Base-by-base conservation (phyloP, 2,797 vertebrate genomes). In the Ciconia nigra region DNA sequence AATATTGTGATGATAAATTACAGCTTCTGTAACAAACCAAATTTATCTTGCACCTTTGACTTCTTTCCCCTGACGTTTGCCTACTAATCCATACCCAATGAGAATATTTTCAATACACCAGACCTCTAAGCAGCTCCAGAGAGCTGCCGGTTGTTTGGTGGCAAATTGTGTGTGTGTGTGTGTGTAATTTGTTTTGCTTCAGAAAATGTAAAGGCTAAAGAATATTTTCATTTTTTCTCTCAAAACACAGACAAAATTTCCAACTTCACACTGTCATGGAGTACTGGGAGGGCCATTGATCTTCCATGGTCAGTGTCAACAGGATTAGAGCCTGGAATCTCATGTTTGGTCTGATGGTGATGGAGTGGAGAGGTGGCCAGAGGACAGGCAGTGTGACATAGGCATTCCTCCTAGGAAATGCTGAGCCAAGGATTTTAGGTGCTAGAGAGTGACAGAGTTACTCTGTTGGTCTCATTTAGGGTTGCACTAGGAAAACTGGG, bases 1-100 rank as follows among this genome's bases (percentile, higher is more conserved):
- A 92, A 61, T 94, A 82, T 70, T 86, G 51, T 37, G 62, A 62
- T 91, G 93, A 91, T 83, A 92, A 87, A 94, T 88, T 86, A 69
- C 58, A 77, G 65, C n/a, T 58, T 76, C 62, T 83, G 39, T 74
- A 87, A 74, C 39, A 90, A 93, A 89, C 31, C 6, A 8, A 46
- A 80, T 93, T 90, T 89, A 63, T 83, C 65, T 71, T 88, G 57
- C 28, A 59, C 39, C 66, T 88, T 88, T 90, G 80, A 61, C 80
- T 87, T 74, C 49, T 65, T 88, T 92, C 26, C 15, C 18, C 47
- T 51, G 37, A 41, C 1, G 4, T 82, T 87, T 78, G 49, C 59
- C 59, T 87, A 20, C 54, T 92, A 61, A 78, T 88, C 71, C 52
- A 52, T 82, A 78, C 58, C 41, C 42, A n/a, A 16, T 42, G 66